Evolutionary conservation across 2,113 vertebrate species (phyloP).

Genomic region (human (Homo sapiens)): DNA sequence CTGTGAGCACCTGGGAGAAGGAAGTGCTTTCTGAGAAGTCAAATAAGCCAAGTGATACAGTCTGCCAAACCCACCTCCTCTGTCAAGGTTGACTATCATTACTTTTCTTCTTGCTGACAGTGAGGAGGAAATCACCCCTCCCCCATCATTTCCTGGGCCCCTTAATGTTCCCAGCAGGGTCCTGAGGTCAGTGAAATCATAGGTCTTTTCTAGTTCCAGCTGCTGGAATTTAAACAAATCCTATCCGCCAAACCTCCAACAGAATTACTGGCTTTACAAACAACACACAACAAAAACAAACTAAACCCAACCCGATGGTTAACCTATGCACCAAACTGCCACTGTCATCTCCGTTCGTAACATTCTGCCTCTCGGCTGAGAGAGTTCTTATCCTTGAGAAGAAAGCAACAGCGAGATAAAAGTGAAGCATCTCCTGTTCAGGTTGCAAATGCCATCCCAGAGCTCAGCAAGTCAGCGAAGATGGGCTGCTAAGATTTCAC

Average conservation of each 20-base stretch:
- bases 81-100: not conserved
- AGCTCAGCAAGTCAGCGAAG: not conserved
- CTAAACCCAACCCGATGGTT: not conserved
- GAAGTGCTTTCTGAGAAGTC: not conserved
- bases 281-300: not conserved
- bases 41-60: not conserved
- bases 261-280: not conserved
- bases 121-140: not conserved
- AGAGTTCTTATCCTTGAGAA: not conserved
- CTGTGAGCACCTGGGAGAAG: not conserved
- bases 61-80: not conserved
- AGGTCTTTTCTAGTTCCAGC: not conserved
- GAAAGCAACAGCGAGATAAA: not conserved
- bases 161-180: not conserved
- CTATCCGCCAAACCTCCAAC: not conserved
- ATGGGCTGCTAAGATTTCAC: constrained; percentile 38
- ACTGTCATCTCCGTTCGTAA: not conserved
- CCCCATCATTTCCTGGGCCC: not conserved
- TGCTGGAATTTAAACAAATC: constrained; percentile 43
- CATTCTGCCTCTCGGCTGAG: not conserved
- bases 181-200: not conserved
- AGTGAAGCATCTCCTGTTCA: not conserved
- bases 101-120: not conserved
- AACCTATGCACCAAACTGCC: not conserved
- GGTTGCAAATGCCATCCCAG: not conserved